These are phyloP conservation scores for Cavia aperea DNA, from an alignment of 2,113 vertebrate genomes.

Conservation along the genomic window DNA sequence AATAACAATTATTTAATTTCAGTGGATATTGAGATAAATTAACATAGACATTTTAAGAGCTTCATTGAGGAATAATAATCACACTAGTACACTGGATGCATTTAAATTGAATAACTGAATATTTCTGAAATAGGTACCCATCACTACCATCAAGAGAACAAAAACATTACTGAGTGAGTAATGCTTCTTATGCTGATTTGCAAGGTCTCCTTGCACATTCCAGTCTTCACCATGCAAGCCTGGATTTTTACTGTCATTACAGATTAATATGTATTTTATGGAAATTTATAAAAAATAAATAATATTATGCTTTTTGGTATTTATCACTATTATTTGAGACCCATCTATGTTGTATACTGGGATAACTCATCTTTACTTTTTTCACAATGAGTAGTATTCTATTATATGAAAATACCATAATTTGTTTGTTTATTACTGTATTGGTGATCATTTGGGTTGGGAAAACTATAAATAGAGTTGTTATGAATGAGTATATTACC, in stretches of 20 bases:
- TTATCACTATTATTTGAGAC: neutral
- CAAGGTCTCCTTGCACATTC: neutral
- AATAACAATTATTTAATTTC: neutral
- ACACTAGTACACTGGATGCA: neutral
- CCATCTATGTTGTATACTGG: neutral
- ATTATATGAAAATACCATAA: neutral
- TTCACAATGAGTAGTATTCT: neutral
- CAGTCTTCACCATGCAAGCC: neutral
- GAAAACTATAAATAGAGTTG: neutral
- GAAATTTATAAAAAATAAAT: neutral
- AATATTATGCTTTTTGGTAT: neutral
- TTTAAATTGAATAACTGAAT: neutral
- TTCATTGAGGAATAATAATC: neutral
- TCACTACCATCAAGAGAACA: neutral
- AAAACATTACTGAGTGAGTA: neutral
- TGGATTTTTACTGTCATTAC: neutral
- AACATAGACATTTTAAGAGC: neutral
- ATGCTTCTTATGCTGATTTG: neutral
- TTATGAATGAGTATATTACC: neutral
- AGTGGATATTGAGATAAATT: neutral
- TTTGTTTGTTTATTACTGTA: neutral
- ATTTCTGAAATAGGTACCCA: neutral
- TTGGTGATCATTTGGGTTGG: neutral
- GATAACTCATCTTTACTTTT: neutral
- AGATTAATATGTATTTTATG: neutral